Evolutionary conservation across 2,888 invertebrate species (phyloP).

Genomic region (Ormyrus rosae): DNA sequence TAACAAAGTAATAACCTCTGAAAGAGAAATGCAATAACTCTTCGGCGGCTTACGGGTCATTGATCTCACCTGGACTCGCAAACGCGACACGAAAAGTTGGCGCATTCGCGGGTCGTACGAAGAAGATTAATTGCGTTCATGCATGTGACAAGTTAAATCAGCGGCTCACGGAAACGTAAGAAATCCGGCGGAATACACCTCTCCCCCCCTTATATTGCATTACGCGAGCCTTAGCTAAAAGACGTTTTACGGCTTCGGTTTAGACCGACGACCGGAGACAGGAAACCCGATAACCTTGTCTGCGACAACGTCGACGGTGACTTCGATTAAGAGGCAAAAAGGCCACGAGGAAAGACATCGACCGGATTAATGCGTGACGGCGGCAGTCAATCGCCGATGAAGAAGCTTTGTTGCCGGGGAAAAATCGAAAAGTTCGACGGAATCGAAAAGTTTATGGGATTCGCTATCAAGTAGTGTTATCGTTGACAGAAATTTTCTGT

Average conservation of each 20-base stretch:
- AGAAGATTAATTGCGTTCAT: conserved; percentile 32
- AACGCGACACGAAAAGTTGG: not conserved
- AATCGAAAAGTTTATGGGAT: too few species aligned
- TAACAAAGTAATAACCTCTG: not conserved
- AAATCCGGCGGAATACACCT: conserved; percentile 18
- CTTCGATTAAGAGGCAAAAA: conserved; percentile 10
- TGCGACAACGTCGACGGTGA: conserved; percentile 33
- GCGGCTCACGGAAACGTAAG: conserved; percentile 30
- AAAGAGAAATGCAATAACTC: not conserved
- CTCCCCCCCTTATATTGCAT: conserved; percentile 48
- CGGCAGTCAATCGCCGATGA: not conserved
- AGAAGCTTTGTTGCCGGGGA: not conserved
- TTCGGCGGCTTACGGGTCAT: conserved; percentile 24
- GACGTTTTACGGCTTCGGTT: conserved; percentile 67
- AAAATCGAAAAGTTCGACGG: too few species aligned
- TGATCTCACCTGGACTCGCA: conserved; percentile 3
- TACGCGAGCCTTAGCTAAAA: conserved; percentile 54
- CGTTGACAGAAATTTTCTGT: too few species aligned
- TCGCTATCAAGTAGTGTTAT: too few species aligned
- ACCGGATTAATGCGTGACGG: conserved; percentile 17
- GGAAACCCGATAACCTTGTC: conserved; percentile 68
- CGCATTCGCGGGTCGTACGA: not conserved
- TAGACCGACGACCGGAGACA: conserved; percentile 58
- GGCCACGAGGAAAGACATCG: not conserved
- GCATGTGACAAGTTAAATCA: conserved; percentile 26